Base-by-base conservation (phyloP, 1,140 invertebrate genomes). In the Brachionus koreanus region DNA sequence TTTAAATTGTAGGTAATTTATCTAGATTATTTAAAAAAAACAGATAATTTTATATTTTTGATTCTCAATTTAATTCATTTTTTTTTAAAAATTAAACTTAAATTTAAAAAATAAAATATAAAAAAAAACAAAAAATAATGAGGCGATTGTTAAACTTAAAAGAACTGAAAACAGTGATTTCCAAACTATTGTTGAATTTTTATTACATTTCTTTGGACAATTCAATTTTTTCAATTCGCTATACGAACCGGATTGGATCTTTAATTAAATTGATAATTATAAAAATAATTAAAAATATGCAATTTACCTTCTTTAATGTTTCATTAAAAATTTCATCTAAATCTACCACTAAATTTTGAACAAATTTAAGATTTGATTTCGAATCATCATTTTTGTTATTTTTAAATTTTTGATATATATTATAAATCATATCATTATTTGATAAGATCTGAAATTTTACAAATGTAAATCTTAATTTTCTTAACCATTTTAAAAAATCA, bases 51-150 rank as follows among this genome's bases (percentile, higher is more conserved):
- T 29, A 29, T 3, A 29, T 29, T 29, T 29, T 29, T 29, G 29
- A 29, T 29, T 43, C 39, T 72, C 7, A n/a, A n/a, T n/a, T n/a
- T n/a, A n/a, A n/a, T n/a, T n/a, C n/a, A n/a, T n/a, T n/a, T n/a
- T n/a, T n/a, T n/a, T n/a, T n/a, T 25, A 46, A 46, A 12, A 6
- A 29, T 25, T 63, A 19, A 61, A 79, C 33, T 79, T 46, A 42
- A 79, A 16, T 43, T 61, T 79, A 39, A 37, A 65, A 61, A 79
- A 61, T 61, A 79, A 6, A 29, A 79, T 61, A 35, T 79, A 79
- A 12, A 23, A 49, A 61, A 16, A 29, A 16, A 61, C 19, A 52
- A 79, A 79, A 2, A 79, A 19, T 6, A 79, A 5, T 12, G 76
- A 61, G 3, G 23, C 49, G 1, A 23, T 19, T 16, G 61, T 39